Conservation (phyloP, 2,113 vertebrate genomes). For the Grantiella picta region DNA sequence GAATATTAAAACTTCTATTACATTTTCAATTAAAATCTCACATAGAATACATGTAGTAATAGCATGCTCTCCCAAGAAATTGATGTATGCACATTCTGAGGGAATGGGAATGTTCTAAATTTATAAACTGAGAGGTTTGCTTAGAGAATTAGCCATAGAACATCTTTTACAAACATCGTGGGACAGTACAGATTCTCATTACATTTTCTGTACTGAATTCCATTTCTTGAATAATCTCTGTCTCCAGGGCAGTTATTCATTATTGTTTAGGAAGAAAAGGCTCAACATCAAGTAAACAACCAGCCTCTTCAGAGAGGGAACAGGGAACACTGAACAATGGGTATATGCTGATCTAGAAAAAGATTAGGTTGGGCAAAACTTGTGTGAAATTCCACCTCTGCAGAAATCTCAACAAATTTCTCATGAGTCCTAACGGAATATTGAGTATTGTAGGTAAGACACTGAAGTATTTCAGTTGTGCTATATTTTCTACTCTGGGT, state of each 20-base stretch:
- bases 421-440: not conserved
- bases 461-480: not conserved
- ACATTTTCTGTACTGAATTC: not conserved
- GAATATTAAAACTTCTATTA: slow-evolving; percentile 39
- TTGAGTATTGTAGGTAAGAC: not conserved
- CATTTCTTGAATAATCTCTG: not conserved
- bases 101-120: not conserved
- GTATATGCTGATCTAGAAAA: not conserved
- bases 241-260: not conserved
- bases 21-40: slow-evolving; percentile 47
- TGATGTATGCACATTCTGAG: not conserved
- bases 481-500: not conserved
- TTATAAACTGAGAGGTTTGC: slow-evolving; percentile 2
- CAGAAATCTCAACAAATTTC: not conserved
- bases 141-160: slow-evolving; percentile 14
- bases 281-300: not conserved
- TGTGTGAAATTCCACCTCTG: not conserved
- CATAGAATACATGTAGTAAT: not conserved
- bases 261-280: slow-evolving; percentile 19
- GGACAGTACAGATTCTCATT: not conserved
- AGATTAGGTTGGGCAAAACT: not conserved
- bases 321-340: not conserved
- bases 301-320: not conserved
- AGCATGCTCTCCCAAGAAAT: not conserved
- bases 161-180: not conserved